phyloP scores from a whole-genome alignment of 2,888 invertebrate species.

The Erebia palarica region DNA sequence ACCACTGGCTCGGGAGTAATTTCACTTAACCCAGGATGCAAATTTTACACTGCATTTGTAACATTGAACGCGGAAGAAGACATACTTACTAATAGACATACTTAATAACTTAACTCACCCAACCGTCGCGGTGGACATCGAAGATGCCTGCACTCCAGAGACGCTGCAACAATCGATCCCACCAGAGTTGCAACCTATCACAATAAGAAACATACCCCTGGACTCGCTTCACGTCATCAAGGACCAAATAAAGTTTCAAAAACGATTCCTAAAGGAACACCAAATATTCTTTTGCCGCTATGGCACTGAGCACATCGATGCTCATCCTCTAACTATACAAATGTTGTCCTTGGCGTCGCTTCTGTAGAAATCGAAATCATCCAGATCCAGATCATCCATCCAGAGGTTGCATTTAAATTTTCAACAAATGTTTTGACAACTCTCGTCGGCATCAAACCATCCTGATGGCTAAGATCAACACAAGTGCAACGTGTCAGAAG shows the following conservation, averaged over 20 bases:
- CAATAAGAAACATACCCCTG: background rate
- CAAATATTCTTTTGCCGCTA: background rate
- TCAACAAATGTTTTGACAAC: background rate
- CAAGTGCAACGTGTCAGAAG: conserved; percentile 23
- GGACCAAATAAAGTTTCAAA: background rate
- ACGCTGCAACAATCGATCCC: background rate
- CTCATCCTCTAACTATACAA: background rate
- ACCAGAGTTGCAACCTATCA: background rate
- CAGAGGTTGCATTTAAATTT: background rate
- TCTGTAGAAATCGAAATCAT: background rate
- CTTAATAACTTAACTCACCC: conserved; percentile 38
- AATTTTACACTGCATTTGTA: conserved; percentile 40
- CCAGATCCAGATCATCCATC: background rate
- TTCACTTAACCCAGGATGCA: conserved; percentile 34
- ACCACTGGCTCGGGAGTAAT: conserved; percentile 38
- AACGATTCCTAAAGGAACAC: background rate
- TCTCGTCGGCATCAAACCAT: background rate
- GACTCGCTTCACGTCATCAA: background rate
- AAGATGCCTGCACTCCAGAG: background rate
- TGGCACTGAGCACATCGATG: conserved; percentile 1
- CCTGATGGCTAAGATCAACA: background rate
- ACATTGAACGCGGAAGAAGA: conserved; percentile 38
- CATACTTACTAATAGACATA: too few relatives aligned
- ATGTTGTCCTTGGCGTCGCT: background rate
- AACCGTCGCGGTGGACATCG: conserved; percentile 26